phyloP scores from a whole-genome alignment of 2,797 vertebrate genomes.

The Percopsis omiscomaycus region DNA sequence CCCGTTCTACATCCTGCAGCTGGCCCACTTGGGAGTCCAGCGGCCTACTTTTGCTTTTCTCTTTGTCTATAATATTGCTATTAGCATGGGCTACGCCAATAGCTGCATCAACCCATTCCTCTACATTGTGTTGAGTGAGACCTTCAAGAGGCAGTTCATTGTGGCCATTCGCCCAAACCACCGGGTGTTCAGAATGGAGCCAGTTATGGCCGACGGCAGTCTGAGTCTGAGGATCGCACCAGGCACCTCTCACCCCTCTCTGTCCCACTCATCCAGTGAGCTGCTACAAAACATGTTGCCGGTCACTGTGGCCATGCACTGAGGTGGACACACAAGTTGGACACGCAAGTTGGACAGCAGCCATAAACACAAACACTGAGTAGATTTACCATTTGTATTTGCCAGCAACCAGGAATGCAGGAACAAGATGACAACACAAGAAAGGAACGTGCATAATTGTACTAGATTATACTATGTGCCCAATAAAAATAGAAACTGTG shows the following conservation, averaged over 20 bases:
- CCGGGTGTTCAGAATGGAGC: slow-evolving; percentile 69
- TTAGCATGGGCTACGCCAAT: slow-evolving; percentile 87
- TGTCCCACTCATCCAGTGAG: slow-evolving; percentile 59
- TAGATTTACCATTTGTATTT: background rate
- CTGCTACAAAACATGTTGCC: slow-evolving; percentile 61
- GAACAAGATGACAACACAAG: no score
- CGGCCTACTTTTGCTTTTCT: slow-evolving; percentile 80
- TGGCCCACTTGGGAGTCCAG: slow-evolving; percentile 80
- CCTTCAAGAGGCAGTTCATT: slow-evolving; percentile 82
- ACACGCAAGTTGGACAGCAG: background rate
- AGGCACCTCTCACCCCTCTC: slow-evolving; percentile 63
- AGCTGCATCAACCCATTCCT: slow-evolving; percentile 89
- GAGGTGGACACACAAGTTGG: slow-evolving; percentile 22
- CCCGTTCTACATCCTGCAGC: slow-evolving; percentile 85
- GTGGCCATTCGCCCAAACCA: slow-evolving; percentile 72
- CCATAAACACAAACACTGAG: background rate
- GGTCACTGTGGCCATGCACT: slow-evolving; percentile 68
- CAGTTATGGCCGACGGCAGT: slow-evolving; percentile 71
- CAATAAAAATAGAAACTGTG: no score
- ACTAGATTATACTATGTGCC: background rate
- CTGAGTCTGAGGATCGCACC: slow-evolving; percentile 73
- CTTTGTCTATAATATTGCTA: slow-evolving; percentile 84
- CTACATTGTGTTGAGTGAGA: slow-evolving; percentile 83
- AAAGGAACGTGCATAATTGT: no score
- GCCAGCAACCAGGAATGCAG: slow-evolving; percentile 3